These are phyloP conservation scores for Adrianichthys oophorus DNA, from an alignment of 2,797 vertebrate genomes.

Conservation along the genomic window DNA sequence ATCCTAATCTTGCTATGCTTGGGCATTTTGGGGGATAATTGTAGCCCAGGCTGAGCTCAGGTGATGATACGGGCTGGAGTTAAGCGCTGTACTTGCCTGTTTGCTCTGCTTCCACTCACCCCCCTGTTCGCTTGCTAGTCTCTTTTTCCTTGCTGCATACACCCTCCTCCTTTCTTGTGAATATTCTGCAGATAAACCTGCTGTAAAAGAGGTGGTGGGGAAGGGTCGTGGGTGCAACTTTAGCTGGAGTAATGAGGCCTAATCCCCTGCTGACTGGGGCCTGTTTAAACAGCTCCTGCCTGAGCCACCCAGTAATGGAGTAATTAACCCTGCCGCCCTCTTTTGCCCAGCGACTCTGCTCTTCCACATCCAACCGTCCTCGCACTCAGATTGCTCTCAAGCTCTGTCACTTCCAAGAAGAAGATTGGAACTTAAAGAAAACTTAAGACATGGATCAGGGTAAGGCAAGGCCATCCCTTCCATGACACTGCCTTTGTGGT, in stretches of 20 bases:
- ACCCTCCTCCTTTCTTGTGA: conserved; percentile 66
- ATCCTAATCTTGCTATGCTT: conserved; percentile 77
- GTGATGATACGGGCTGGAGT: conserved; percentile 71
- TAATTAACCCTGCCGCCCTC: conserved; percentile 94
- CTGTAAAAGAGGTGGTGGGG: conserved; percentile 74
- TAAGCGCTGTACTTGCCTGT: conserved; percentile 62
- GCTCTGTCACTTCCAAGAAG: conserved; percentile 35
- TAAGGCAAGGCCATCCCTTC: conserved; percentile 28
- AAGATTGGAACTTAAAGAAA: conserved; percentile 28
- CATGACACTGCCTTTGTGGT: conserved; percentile 32
- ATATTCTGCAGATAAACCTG: conserved; percentile 85
- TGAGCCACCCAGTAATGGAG: conserved; percentile 95
- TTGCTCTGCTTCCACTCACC: conserved; percentile 56
- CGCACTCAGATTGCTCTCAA: conserved; percentile 14
- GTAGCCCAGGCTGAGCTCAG: conserved; percentile 74
- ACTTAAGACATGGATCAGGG: conserved; percentile 20
- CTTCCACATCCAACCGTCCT: conserved; percentile 27
- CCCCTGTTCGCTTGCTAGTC: conserved; percentile 36
- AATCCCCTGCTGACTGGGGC: conserved; percentile 90
- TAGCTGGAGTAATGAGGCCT: conserved; percentile 99
- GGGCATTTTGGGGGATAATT: conserved; percentile 81
- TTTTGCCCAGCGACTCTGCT: conserved; percentile 59
- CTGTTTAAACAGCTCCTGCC: conserved; percentile 88
- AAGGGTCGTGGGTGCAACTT: conserved; percentile 90
- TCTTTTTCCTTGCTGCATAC: conserved; percentile 36